Evolutionary conservation across 1,140 invertebrate species (phyloP), one percentile per base, ranked within the genome.

Genomic region (Drosophila auraria): DNA sequence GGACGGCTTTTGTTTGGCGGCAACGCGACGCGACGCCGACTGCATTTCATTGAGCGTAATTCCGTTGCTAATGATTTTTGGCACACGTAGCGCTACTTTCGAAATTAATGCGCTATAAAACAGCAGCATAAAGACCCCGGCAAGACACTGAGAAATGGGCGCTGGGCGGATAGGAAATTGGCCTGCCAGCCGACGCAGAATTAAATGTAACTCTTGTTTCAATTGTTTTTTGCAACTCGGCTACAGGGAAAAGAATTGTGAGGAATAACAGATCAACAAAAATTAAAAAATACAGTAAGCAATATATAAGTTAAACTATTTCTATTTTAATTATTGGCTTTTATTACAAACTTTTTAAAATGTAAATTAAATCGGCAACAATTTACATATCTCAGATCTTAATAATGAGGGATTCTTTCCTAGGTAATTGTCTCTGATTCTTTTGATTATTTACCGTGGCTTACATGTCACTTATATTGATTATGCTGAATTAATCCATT

Each of bases 41-140:
- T 90, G 86, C 82, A 91, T 91, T 91, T 91, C 89, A 91, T 89
- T 91, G 89, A 86, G 89, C 89, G 89, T 91, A 91, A 91, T 91
- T 89, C 89, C 76, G 89, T 89, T 89, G 89, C 89, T 91, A 91
- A 91, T 91, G 89, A 91, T 91, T 91, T 91, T 91, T 91, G 89
- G 89, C 89, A 91, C 89, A 91, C 82, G 87, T 91, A 91, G 80
- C 74, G 83, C 74, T 87, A 90, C 84, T 89, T 89, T 83, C 81
- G 86, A 86, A 90, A 90, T 89, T 86, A 89, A 89, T 89, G 86
- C 82, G 86, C 84, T 87, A 87, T 87, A 87, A 87, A 89, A 75
- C 83, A 74, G 73, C 77, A 68, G 72, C 78, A 81, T 33, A 63
- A 76, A 64, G 73, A 66, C 47, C 49, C 49, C 33, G 60, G 53